Percentiles rank a stretch among this genome's conserved stretches.
Conservation (phyloP, 2,797 vertebrate species). For the Platalea minor region DNA sequence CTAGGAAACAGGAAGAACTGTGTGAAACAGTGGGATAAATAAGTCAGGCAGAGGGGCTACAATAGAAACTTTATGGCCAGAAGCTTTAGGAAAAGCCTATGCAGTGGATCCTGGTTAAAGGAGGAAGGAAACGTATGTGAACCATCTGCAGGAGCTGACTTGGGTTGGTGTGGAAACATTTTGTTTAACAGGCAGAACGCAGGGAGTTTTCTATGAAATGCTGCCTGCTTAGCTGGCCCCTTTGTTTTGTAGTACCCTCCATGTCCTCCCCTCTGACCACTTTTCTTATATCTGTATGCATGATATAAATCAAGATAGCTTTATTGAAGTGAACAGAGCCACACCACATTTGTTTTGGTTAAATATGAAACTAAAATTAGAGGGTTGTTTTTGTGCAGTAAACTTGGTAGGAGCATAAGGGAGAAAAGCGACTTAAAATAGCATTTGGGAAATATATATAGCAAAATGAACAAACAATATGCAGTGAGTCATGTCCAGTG, state of each 20-base stretch:
- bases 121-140: background rate
- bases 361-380: slow-evolving; percentile 50
- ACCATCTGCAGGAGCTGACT: background rate
- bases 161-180: background rate
- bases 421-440: slow-evolving; percentile 53
- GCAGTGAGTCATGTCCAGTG: slow-evolving; percentile 56
- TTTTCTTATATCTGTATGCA: background rate
- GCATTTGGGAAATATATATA: slow-evolving; percentile 52
- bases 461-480: slow-evolving; percentile 54
- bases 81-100: background rate
- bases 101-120: background rate
- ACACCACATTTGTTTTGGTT: slow-evolving; percentile 2
- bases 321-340: background rate
- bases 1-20: background rate
- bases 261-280: background rate
- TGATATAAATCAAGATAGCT: background rate
- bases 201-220: background rate
- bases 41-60: background rate
- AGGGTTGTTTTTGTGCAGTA: slow-evolving; percentile 16
- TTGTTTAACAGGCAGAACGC: background rate
- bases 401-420: slow-evolving; percentile 23
- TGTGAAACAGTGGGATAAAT: background rate
- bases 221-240: background rate
- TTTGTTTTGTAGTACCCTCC: background rate
- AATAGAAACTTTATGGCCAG: background rate